Base-by-base conservation (phyloP, 2,888 invertebrate genomes). In the Drosophila heteroneura region DNA sequence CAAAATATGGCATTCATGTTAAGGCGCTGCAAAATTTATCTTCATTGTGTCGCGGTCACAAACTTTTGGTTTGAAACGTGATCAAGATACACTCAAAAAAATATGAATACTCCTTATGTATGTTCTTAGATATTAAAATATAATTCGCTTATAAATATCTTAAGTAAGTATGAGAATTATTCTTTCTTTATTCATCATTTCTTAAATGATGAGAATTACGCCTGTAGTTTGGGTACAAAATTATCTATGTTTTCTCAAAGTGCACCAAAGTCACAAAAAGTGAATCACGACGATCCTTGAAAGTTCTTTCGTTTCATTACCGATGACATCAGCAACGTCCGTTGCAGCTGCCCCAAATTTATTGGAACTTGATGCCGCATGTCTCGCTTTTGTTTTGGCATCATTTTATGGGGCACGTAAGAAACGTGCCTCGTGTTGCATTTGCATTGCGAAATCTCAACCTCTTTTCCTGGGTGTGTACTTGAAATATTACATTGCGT, bases 241-340 rank as follows among this genome's bases (percentile, higher is more conserved):
- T 19, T 0, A 47, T 26, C 47, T 2, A 16, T 16, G 5, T 28
- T 39, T 57, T 57, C n/a, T 28, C 30, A 1, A 14, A 30, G 56
- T 39, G 37, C 7, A 37, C 19, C 7, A 37, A 28, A 16, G 19
- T 19, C 28, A 4, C 3, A n/a, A 41, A 71, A 35, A 14, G 5
- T 32, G 33, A 52, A 37, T 33, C 66, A 52, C 5, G 35, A 56
- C 56, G 71, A 84, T 84, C 88, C 84, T 82, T 87, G 63, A 58
- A 75, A 78, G 47, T 35, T 49, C 35, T 74, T 57, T 58, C 30
- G 30, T 70, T 56, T 51, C 39, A 32, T 63, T 41, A 64, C 58
- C 35, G 70, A 84, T 85, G 84, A 87, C 88, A 87, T 85, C 88
- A 85, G 69, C 79, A 52, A 54, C 41, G 37, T 30, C 37, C 35